Conservation (phyloP, 2,113 vertebrate genomes). For the Leptodactylus fuscus region DNA sequence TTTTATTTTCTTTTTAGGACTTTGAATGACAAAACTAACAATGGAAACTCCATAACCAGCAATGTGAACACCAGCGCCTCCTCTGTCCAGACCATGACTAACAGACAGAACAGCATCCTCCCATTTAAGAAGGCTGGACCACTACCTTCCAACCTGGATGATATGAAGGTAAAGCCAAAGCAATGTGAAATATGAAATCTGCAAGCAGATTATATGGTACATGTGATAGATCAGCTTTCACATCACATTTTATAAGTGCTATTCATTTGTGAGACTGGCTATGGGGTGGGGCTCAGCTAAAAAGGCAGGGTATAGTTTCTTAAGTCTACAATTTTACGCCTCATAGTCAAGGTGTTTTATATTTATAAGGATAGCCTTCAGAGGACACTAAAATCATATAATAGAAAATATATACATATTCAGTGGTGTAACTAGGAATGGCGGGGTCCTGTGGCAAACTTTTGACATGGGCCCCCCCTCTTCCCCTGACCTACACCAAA, state of each 20-base stretch:
- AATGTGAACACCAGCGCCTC: conserved; percentile 72
- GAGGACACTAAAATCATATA: too few relatives aligned
- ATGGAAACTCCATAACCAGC: conserved; percentile 66
- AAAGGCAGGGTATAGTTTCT: not conserved
- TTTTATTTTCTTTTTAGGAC: conserved; percentile 75
- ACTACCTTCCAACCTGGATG: conserved; percentile 92
- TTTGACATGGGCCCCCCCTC: too few relatives aligned
- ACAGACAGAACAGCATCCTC: conserved; percentile 74
- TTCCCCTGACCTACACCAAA: too few relatives aligned
- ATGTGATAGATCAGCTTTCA: too few relatives aligned
- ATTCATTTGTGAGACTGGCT: not conserved
- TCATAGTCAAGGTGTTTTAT: too few relatives aligned
- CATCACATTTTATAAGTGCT: not conserved
- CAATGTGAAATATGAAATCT: not conserved
- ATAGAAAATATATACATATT: too few relatives aligned
- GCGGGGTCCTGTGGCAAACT: too few relatives aligned
- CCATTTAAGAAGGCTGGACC: conserved; percentile 85
- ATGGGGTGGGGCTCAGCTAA: not conserved
- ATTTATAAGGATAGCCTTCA: too few relatives aligned
- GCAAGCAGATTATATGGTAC: not conserved
- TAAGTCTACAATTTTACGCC: too few relatives aligned
- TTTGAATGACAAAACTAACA: conserved; percentile 83
- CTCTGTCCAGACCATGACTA: conserved; percentile 72
- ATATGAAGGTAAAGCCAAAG: conserved; percentile 86
- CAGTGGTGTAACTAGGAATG: too few relatives aligned